Conservation (phyloP, 2,113 vertebrate species). For the Aleadryas rufinucha region DNA sequence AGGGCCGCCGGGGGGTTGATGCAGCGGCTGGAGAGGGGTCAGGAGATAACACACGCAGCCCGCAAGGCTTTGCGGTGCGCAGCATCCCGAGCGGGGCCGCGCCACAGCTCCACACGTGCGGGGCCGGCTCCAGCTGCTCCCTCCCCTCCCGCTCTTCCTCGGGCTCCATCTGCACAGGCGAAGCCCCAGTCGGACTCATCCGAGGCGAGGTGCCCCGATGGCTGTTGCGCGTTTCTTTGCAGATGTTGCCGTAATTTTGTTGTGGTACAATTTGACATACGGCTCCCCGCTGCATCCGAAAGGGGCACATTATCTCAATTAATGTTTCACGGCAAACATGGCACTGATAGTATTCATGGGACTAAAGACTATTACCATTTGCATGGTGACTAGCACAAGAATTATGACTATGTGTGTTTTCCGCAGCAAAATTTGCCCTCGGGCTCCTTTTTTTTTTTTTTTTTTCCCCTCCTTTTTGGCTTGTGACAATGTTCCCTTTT, state of each 20-base stretch:
- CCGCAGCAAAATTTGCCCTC: slow-evolving; percentile 77
- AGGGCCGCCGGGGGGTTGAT: neutral
- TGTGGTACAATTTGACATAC: slow-evolving; percentile 47
- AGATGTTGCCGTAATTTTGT: slow-evolving; percentile 64
- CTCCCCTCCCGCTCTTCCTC: neutral
- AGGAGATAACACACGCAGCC: neutral
- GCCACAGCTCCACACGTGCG: neutral
- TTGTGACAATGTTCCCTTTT: slow-evolving; percentile 86
- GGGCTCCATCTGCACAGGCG: neutral
- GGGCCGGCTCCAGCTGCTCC: neutral
- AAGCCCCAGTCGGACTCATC: neutral
- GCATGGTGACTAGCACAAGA: slow-evolving; percentile 72
- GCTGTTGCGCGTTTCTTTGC: neutral
- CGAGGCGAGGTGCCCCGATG: neutral
- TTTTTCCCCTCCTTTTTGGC: slow-evolving; percentile 39
- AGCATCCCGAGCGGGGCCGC: neutral
- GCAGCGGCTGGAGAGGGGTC: neutral
- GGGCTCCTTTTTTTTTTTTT: slow-evolving; percentile 69
- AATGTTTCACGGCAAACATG: slow-evolving; percentile 72
- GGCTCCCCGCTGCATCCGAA: slow-evolving; percentile 53
- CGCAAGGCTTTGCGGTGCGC: neutral
- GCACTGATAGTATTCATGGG: slow-evolving; percentile 73
- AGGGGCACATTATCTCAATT: slow-evolving; percentile 73
- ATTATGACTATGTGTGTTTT: slow-evolving; percentile 70
- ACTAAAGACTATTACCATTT: slow-evolving; percentile 77